phyloP scores from a whole-genome alignment of 1,140 invertebrate genomes.

The Penaeus indicus region DNA sequence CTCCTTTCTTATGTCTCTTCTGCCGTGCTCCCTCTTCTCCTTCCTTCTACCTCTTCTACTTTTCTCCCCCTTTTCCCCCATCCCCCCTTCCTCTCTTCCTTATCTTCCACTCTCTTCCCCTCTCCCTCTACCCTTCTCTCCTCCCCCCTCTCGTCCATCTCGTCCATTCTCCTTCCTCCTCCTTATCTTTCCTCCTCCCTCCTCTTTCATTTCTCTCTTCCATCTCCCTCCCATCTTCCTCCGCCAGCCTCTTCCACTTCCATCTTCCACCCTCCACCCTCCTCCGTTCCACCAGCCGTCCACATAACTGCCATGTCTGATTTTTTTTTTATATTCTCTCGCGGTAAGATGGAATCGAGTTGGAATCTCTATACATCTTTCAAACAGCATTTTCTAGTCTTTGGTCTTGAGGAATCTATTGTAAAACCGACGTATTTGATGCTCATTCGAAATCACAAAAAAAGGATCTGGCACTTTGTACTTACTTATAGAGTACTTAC shows the following conservation, averaged over 20 bases:
- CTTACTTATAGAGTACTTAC: too few relatives aligned
- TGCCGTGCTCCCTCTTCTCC: neutral
- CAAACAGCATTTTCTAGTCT: too few relatives aligned
- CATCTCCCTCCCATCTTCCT: neutral
- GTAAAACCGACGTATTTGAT: too few relatives aligned
- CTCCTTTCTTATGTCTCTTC: neutral
- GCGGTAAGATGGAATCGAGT: too few relatives aligned
- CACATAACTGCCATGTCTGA: too few relatives aligned
- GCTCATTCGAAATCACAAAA: too few relatives aligned
- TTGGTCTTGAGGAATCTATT: too few relatives aligned
- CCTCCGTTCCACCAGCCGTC: neutral
- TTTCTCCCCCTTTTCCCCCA: too few relatives aligned
- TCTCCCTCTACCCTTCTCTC: neutral
- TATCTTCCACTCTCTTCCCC: neutral
- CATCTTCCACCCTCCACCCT: conserved; percentile 3
- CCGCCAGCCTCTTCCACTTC: neutral
- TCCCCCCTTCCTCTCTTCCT: neutral
- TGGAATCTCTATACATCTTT: too few relatives aligned
- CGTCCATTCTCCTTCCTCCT: neutral
- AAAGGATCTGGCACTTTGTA: too few relatives aligned
- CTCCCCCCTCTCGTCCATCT: neutral
- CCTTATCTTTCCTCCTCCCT: neutral
- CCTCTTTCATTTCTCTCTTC: neutral
- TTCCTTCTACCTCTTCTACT: too few relatives aligned
- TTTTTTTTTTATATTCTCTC: too few relatives aligned